phyloP scores from a whole-genome alignment of 2,888 invertebrate genomes.

The Nomada ruficornis region DNA sequence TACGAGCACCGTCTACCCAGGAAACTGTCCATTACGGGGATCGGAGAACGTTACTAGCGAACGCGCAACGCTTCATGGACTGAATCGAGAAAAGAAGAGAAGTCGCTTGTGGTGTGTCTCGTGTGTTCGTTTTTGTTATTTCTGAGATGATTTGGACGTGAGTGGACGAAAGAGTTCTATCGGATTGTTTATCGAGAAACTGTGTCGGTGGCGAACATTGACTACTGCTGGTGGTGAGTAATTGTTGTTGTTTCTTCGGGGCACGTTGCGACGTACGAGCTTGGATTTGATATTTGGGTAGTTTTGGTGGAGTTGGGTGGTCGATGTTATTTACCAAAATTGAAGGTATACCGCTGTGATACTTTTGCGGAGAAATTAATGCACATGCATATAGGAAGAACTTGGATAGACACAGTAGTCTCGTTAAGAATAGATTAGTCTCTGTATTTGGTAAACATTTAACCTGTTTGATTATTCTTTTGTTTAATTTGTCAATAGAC shows the following conservation, averaged over 20 bases:
- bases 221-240: constrained; percentile 31
- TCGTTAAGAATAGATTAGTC: too few relatives aligned
- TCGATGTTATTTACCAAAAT: too few relatives aligned
- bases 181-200: not conserved
- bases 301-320: too few relatives aligned
- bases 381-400: too few relatives aligned
- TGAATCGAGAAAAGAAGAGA: constrained; percentile 21
- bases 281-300: not conserved
- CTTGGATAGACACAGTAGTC: too few relatives aligned
- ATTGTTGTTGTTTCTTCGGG: not conserved
- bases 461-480: too few relatives aligned
- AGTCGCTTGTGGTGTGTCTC: not conserved
- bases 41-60: constrained; percentile 70
- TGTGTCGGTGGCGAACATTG: not conserved
- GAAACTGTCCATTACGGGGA: constrained; percentile 81
- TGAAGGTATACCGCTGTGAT: too few relatives aligned
- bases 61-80: constrained; percentile 1
- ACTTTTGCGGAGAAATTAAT: too few relatives aligned
- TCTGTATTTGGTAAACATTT: too few relatives aligned
- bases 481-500: too few relatives aligned
- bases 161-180: not conserved
- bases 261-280: too few relatives aligned
- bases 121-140: not conserved
- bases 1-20: constrained; percentile 73
- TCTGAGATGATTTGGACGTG: not conserved